Percentiles rank a stretch among this genome's conserved stretches.
These are phyloP conservation scores for Rhinogobius similis DNA, from an alignment of 2,113 vertebrate species.

Conservation along the genomic window DNA sequence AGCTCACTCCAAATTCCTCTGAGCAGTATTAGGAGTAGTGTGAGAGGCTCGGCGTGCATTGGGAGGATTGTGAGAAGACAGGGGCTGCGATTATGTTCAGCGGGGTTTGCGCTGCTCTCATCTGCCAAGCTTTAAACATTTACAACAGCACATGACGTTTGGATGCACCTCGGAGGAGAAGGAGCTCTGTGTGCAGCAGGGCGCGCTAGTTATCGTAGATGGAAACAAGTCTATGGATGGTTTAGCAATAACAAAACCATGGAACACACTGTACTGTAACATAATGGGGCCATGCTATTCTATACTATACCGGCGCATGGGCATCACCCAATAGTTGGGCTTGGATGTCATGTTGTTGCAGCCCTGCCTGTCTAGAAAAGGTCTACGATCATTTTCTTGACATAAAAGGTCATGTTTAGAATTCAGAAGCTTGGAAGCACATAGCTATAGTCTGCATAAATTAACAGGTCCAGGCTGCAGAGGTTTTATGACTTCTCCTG, in stretches of 20 bases:
- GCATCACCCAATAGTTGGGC: background rate
- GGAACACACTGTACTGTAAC: background rate
- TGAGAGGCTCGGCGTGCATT: slow-evolving; percentile 52
- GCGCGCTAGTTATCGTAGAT: background rate
- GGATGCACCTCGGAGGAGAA: slow-evolving; percentile 7
- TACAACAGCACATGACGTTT: slow-evolving; percentile 21
- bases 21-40: slow-evolving; percentile 69
- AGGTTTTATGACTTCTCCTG: background rate
- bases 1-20: slow-evolving; percentile 62
- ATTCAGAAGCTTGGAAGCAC: background rate
- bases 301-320: background rate
- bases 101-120: slow-evolving; percentile 26
- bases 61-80: slow-evolving; percentile 51
- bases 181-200: slow-evolving; percentile 1
- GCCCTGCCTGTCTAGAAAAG: background rate
- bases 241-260: slow-evolving; percentile 6
- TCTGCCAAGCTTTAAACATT: slow-evolving; percentile 43
- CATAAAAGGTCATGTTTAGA: background rate
- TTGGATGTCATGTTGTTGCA: background rate
- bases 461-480: background rate
- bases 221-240: slow-evolving; percentile 1
- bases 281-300: background rate
- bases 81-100: slow-evolving; percentile 31
- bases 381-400: background rate
- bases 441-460: background rate